A percentile compares a stretch with the other conserved stretches of the same genome.
These are phyloP conservation scores for Agapostemon virescens DNA, from an alignment of 2,888 invertebrate species.

Conservation along the genomic window DNA sequence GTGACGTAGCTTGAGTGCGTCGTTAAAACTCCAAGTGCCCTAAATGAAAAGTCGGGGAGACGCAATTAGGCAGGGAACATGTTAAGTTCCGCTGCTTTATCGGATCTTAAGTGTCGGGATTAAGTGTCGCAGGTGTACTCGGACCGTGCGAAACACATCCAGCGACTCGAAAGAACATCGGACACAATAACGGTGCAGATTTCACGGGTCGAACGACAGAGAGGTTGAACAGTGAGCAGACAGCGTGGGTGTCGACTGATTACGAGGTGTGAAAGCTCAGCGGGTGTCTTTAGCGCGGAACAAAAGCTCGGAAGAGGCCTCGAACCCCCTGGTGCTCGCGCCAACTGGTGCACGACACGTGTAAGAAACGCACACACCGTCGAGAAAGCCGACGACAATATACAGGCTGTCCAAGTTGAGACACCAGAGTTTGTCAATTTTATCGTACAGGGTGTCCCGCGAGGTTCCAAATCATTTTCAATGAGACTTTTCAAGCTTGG, in stretches of 20 bases:
- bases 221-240: constrained; percentile 14
- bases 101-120: not conserved
- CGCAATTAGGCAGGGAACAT: not conserved
- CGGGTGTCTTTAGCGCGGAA: not conserved
- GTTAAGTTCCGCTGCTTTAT: not conserved
- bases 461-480: no score
- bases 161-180: not conserved
- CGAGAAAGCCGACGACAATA: not conserved
- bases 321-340: constrained; percentile 23
- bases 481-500: no score
- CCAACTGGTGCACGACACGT: constrained; percentile 35
- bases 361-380: constrained; percentile 7
- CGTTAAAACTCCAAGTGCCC: not conserved
- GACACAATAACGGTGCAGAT: not conserved
- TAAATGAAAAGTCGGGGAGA: not conserved
- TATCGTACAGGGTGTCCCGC: no score
- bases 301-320: constrained; percentile 23
- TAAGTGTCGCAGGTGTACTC: not conserved
- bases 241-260: constrained; percentile 12
- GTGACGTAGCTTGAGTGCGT: no score
- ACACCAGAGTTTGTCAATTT: no score
- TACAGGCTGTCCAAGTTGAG: not conserved
- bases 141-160: not conserved
- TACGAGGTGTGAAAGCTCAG: constrained; percentile 26
- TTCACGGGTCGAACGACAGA: not conserved